Conservation (phyloP, 2,888 invertebrate genomes). For the Aleiodes leptofemur region DNA sequence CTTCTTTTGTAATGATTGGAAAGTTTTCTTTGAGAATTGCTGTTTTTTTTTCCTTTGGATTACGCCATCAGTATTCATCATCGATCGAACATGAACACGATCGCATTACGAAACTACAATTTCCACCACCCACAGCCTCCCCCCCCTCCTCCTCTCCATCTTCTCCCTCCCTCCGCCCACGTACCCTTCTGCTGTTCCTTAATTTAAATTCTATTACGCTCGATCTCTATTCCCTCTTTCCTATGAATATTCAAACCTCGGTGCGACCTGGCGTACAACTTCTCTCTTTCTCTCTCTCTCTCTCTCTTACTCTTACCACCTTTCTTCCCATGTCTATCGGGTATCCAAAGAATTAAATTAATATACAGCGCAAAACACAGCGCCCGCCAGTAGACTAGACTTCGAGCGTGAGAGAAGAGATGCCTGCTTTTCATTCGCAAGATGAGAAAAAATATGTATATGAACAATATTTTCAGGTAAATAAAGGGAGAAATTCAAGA, state of each 20-base stretch:
- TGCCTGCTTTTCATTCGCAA: background rate
- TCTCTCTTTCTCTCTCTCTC: constrained; percentile 36
- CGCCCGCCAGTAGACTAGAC: constrained; percentile 50
- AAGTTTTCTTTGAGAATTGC: no score
- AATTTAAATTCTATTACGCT: constrained; percentile 75
- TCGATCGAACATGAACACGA: constrained; percentile 48
- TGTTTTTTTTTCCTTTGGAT: no score
- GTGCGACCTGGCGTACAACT: constrained; percentile 60
- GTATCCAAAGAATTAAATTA: constrained; percentile 75
- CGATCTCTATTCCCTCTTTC: constrained; percentile 75
- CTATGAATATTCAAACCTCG: constrained; percentile 74
- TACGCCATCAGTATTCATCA: background rate
- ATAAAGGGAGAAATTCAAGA: background rate
- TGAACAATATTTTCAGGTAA: background rate
- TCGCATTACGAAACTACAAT: constrained; percentile 69
- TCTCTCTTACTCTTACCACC: constrained; percentile 53
- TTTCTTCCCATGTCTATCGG: constrained; percentile 69
- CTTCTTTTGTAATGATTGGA: no score
- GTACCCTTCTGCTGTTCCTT: constrained; percentile 60
- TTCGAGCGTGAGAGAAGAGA: background rate
- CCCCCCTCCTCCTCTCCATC: constrained; percentile 49
- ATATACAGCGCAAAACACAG: constrained; percentile 72
- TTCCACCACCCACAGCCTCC: constrained; percentile 52
- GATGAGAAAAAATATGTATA: constrained; percentile 1
- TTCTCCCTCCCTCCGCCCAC: constrained; percentile 41